Conservation (phyloP, 2,113 vertebrate genomes). For the Neolamprologus longior region DNA sequence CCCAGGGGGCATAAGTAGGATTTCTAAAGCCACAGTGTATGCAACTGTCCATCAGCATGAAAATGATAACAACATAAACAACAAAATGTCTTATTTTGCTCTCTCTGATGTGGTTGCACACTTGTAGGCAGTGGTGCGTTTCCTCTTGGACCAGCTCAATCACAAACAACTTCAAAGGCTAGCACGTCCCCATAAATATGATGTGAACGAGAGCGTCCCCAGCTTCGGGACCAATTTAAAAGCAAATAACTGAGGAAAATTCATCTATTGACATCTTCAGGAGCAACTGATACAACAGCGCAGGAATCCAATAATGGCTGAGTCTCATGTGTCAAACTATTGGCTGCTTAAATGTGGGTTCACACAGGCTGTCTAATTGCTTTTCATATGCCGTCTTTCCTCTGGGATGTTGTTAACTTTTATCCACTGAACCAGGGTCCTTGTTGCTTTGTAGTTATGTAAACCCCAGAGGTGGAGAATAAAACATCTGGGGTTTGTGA, state of each 20-base stretch:
- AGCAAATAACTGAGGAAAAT: slow-evolving; percentile 23
- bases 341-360: slow-evolving; percentile 35
- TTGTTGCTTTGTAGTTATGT: slow-evolving; percentile 12
- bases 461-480: slow-evolving; percentile 26
- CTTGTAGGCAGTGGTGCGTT: not conserved
- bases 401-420: slow-evolving; percentile 48
- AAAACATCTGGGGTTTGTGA: slow-evolving; percentile 25
- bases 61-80: slow-evolving; percentile 12
- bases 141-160: slow-evolving; percentile 1
- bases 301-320: slow-evolving; percentile 35
- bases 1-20: not conserved
- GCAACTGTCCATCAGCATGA: not conserved
- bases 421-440: slow-evolving; percentile 24
- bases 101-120: slow-evolving; percentile 16
- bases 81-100: not conserved
- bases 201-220: not conserved
- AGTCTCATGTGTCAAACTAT: slow-evolving; percentile 42
- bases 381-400: slow-evolving; percentile 38
- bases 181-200: not conserved
- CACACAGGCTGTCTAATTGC: slow-evolving; percentile 46
- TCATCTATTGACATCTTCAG: slow-evolving; percentile 28
- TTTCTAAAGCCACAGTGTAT: not conserved
- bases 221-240: slow-evolving; percentile 17
- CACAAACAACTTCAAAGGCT: slow-evolving; percentile 29
- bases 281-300: slow-evolving; percentile 16